Conservation (phyloP, 2,113 vertebrate species). For the Rhinoderma darwinii region DNA sequence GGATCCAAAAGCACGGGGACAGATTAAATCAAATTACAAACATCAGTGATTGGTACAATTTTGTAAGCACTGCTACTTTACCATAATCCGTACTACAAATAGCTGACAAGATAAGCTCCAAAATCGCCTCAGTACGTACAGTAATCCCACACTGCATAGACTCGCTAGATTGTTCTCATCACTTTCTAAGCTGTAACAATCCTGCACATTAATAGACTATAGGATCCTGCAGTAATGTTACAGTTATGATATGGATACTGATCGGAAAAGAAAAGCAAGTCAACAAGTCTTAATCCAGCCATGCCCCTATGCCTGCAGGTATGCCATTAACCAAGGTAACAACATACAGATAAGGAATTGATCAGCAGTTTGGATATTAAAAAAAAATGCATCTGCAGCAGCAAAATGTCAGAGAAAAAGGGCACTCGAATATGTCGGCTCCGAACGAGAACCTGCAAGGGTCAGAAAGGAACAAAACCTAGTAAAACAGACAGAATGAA, state of each 20-base stretch:
- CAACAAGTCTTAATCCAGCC: not conserved
- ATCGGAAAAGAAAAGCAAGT: not conserved
- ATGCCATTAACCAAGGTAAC: not conserved
- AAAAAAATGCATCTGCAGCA: not conserved
- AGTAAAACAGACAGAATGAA: not conserved
- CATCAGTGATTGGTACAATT: slow-evolving; percentile 45
- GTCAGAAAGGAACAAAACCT: not conserved
- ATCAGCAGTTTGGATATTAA: not conserved
- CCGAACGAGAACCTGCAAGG: not conserved
- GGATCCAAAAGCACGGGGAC: not conserved
- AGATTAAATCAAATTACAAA: slow-evolving; percentile 24
- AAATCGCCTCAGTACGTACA: slow-evolving; percentile 35
- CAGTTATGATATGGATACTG: not conserved
- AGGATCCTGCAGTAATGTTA: not conserved
- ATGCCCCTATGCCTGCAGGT: too few relatives aligned
- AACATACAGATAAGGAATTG: not conserved
- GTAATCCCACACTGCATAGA: slow-evolving; percentile 47
- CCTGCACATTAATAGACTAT: not conserved
- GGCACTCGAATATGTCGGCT: not conserved
- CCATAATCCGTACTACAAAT: slow-evolving; percentile 50
- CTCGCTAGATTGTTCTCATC: slow-evolving; percentile 3
- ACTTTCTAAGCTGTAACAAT: slow-evolving; percentile 40
- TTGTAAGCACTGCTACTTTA: slow-evolving; percentile 56
- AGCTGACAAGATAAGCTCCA: slow-evolving; percentile 57
- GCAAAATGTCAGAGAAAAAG: not conserved